These are phyloP conservation scores for Acipenser ruthenus DNA, from an alignment of 2,797 vertebrate species.

Conservation along the genomic window DNA sequence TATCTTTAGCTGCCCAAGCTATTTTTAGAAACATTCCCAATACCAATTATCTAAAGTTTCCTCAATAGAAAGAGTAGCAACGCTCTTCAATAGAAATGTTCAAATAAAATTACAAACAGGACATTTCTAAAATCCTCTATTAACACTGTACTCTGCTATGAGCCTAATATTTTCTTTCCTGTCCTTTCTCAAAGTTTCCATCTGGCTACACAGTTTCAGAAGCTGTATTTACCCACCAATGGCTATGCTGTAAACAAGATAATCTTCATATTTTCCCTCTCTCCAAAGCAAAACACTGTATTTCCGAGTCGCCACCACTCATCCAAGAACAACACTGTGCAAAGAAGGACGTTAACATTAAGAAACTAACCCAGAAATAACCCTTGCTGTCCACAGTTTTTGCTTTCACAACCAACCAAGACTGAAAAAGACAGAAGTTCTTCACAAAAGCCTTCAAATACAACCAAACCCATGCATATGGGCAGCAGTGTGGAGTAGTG, in stretches of 20 bases:
- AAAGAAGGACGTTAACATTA: no score
- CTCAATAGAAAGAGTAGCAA: no score
- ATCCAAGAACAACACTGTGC: neutral
- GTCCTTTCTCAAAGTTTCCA: conserved; percentile 24
- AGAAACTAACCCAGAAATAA: no score
- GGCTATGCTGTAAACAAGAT: conserved; percentile 44
- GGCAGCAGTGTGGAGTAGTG: no score
- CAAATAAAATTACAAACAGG: conserved; percentile 19
- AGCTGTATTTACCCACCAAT: conserved; percentile 44
- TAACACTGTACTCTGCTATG: conserved; percentile 17
- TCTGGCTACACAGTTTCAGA: conserved; percentile 34
- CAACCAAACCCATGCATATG: no score
- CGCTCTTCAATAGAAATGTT: neutral
- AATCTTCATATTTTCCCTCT: conserved; percentile 43
- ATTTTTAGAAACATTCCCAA: no score
- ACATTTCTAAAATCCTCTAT: conserved; percentile 11
- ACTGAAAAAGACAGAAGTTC: no score
- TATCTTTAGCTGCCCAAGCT: no score
- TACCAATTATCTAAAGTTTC: no score
- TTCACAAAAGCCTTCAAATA: no score
- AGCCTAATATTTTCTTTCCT: conserved; percentile 22
- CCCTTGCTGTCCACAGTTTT: no score
- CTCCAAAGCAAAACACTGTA: conserved; percentile 39
- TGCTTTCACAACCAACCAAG: no score
- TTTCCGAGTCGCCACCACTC: neutral